Evolutionary conservation across 2,113 vertebrate genomes (phyloP), one percentile per base, ranked within the genome.

Genomic region (Onychostruthus taczanowskii): DNA sequence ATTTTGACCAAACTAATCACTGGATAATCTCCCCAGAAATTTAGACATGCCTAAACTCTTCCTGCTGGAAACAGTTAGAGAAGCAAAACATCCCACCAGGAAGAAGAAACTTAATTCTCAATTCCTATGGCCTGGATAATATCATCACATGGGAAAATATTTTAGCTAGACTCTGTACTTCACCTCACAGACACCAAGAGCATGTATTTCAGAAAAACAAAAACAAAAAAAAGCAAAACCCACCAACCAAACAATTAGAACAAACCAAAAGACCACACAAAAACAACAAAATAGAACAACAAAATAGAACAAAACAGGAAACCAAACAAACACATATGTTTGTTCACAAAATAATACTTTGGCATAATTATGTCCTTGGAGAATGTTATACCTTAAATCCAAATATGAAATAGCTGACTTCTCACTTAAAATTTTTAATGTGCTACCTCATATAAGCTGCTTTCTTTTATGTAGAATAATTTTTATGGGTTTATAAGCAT

Each of bases 41-140:
- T 84, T 22, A 74, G 46, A 39, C 11, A 5, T 73, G 10, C 10
- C 10, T 20, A 43, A 80, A 27, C 13, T 59, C 19, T 66, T 84
- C 18, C 79, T 70, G 10, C 7, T 73, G 44, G 24, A 92, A 90
- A 13, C 8, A 59, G 9, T 35, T 70, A n/a, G 33, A 72, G 62
- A 90, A 73, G 75, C 14, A 43, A 64, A 64, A 14, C 37, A 64
- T n/a, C 47, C 31, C 63, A 28, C 14, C 14, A 52, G 23, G 33
- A 37, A 52, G 11, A 46, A 69, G 7, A 26, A 92, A 37, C 20
- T 58, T 61, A 37, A 58, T 64, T 77, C 10, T 62, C 14, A 58
- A 2, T 4, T 58, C 4, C 27, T 2, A 0, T 44, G 22, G 9
- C 17, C 18, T 13, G 11, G 26, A 43, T 14, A 55, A 63, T 43